A percentile compares a stretch with the other conserved stretches of the same genome.
phyloP scores from a whole-genome alignment of 2,888 invertebrate genomes.

The Sinohyriopsis cumingii region DNA sequence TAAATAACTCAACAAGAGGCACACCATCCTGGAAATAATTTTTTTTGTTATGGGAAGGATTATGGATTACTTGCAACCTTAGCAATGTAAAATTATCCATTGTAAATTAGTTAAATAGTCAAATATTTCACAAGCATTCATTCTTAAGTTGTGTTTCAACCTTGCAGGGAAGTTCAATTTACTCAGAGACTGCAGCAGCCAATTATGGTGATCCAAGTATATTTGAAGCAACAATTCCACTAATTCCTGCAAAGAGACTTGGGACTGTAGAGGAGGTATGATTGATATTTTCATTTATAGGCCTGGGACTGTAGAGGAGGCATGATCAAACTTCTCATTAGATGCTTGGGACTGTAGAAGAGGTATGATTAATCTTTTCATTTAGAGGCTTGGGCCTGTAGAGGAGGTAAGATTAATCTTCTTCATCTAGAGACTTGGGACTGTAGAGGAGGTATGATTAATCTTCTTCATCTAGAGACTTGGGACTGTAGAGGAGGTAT shows the following conservation, averaged over 20 bases:
- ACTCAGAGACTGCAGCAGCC: constrained; percentile 74
- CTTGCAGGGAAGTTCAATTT: constrained; percentile 71
- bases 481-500: neutral
- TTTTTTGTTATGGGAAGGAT: too few relatives aligned
- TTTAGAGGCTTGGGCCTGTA: too few relatives aligned
- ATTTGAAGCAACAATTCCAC: constrained; percentile 62
- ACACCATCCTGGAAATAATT: too few relatives aligned
- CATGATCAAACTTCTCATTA: too few relatives aligned
- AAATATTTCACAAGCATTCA: neutral
- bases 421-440: neutral
- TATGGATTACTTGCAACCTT: too few relatives aligned
- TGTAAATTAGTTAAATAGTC: neutral
- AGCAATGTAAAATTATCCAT: too few relatives aligned
- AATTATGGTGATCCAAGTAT: constrained; percentile 72
- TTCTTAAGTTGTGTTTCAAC: neutral
- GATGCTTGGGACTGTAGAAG: neutral
- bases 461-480: neutral
- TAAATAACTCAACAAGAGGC: too few relatives aligned
- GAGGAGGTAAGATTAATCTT: too few relatives aligned
- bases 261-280: constrained; percentile 73
- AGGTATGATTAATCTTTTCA: neutral
- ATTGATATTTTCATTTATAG: neutral
- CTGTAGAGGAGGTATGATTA: neutral
- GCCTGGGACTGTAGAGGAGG: too few relatives aligned
- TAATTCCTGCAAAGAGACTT: constrained; percentile 71